Evolutionary conservation across 1,140 invertebrate genomes (phyloP), one percentile per base, ranked within the genome.

Genomic region (Vanessa tameamea): DNA sequence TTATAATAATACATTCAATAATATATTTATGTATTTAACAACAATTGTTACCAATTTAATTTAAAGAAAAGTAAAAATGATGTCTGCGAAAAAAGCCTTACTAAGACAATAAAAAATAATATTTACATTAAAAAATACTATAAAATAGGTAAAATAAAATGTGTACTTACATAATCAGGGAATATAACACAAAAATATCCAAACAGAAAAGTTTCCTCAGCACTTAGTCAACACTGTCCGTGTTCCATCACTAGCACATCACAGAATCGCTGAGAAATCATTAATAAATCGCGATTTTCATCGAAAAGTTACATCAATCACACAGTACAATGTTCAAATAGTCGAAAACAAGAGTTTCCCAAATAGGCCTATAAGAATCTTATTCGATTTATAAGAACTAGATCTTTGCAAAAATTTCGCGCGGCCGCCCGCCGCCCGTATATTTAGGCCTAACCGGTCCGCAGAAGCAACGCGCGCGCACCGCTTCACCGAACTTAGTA

Each of bases 341-440:
- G 47, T 66, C 50, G 51, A 65, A 78, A 80, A 65, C 73, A 70
- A 72, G 14, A 70, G 71, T 82, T 72, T 66, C 77, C 78, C 83
- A 84, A 84, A 87, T 87, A 86, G 86, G 86, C 87, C 87, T 87
- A 87, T 82, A 87, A 86, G 83, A 89, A 86, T 89, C 85, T 87
- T 87, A 89, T 87, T 86, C 81, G 87, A 76, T 72, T 78, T 81
- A 76, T 81, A 77, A 69, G 72, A 64, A 53, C 59, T 69, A 64
- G 70, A 81, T 74, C 75, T 81, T 81, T 84, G 86, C 87, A 80
- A 88, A 88, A 80, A 70, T 84, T 86, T 86, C 73, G 87, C 87
- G 81, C 73, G 69, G 61, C 50, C 69, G 78, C 79, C 82, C 83
- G 84, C 16, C 69, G 64, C 74, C 85, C 85, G 85, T 66, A 15